These are phyloP conservation scores for Pachyseris speciosa DNA, from an alignment of 64 coral and sea anemone genomes.

Conservation along the genomic window DNA sequence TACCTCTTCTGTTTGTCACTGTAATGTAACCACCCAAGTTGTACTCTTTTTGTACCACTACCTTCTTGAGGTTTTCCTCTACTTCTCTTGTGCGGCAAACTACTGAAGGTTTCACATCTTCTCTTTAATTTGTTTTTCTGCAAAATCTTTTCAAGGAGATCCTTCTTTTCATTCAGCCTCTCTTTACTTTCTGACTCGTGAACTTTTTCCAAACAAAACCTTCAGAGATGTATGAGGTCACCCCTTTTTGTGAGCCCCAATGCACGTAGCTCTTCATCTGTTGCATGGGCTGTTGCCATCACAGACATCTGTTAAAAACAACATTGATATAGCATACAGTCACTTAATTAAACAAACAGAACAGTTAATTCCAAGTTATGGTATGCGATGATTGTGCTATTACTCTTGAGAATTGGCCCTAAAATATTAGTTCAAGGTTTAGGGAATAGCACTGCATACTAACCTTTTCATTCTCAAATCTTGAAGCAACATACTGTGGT, in stretches of 20 bases:
- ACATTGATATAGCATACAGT: neutral
- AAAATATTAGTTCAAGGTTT: slow-evolving; percentile 22
- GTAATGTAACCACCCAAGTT: slow-evolving; percentile 63
- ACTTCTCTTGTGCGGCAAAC: slow-evolving; percentile 64
- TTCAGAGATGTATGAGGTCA: slow-evolving; percentile 8
- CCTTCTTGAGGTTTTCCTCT: slow-evolving; percentile 57
- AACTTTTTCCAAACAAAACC: slow-evolving; percentile 3
- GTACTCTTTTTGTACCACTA: slow-evolving; percentile 58
- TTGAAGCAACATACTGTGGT: slow-evolving; percentile 58
- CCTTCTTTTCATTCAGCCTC: slow-evolving; percentile 7
- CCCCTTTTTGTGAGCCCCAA: slow-evolving; percentile 27
- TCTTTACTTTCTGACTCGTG: neutral
- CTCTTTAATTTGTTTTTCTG: slow-evolving; percentile 25
- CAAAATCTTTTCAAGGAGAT: slow-evolving; percentile 15
- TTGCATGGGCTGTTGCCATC: slow-evolving; percentile 19
- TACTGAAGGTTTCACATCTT: slow-evolving; percentile 42
- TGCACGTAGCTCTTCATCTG: slow-evolving; percentile 31
- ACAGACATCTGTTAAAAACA: slow-evolving; percentile 49
- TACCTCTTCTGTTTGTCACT: slow-evolving; percentile 38
- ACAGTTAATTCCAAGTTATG: neutral
- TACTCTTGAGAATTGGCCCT: neutral
- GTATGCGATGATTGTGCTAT: neutral
- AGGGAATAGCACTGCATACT: slow-evolving; percentile 15
- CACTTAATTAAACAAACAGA: slow-evolving; percentile 4
- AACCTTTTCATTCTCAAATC: slow-evolving; percentile 36